Evolutionary conservation across 1,140 invertebrate species (phyloP).

Genomic region (Hydropsyche tenuis): DNA sequence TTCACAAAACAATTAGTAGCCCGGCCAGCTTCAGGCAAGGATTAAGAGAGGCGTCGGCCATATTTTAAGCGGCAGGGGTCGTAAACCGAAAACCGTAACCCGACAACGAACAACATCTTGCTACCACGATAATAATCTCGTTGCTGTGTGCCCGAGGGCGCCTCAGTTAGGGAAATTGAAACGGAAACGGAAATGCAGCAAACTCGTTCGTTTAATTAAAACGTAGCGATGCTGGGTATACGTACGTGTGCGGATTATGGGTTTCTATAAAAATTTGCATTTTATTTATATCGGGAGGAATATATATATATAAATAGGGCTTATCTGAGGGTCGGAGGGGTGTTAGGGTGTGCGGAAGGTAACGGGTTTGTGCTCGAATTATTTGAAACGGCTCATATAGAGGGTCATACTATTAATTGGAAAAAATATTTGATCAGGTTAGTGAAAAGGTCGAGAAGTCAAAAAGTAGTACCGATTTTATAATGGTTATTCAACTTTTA

Average conservation of each 20-base stretch:
- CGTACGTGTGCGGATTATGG: background rate
- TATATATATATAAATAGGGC: no score
- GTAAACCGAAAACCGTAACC: background rate
- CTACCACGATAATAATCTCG: background rate
- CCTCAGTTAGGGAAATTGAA: constrained; percentile 21
- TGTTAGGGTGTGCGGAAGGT: no score
- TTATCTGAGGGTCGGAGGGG: no score
- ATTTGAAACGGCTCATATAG: no score
- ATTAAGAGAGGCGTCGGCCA: background rate
- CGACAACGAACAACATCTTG: background rate
- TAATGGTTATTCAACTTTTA: no score
- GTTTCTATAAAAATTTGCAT: background rate
- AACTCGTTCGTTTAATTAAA: constrained; percentile 35
- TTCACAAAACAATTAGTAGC: background rate
- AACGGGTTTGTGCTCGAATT: no score
- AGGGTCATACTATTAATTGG: no score
- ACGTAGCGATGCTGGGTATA: background rate
- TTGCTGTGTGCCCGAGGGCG: background rate
- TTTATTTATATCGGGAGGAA: no score
- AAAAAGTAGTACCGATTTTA: no score
- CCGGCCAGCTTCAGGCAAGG: background rate
- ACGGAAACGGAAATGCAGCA: constrained; percentile 12
- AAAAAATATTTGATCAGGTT: no score
- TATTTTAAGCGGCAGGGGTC: background rate
- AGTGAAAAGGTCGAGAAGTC: no score